A percentile compares a stretch with the other conserved stretches of the same genome.
Conservation (phyloP, 2,797 vertebrate species). For the Pteronotus mesoamericanus region DNA sequence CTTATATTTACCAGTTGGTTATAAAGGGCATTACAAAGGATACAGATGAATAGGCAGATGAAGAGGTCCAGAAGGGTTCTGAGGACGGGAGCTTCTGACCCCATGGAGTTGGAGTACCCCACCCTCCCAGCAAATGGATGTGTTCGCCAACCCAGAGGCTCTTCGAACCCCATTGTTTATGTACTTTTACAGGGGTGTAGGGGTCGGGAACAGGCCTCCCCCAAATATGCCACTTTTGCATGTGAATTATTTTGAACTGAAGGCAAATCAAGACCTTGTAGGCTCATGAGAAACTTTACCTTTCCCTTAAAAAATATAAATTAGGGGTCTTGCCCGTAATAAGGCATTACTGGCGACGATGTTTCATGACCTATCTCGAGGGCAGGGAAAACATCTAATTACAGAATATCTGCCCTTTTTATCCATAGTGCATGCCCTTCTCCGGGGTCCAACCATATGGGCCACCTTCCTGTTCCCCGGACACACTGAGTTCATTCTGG, state of each 20-base stretch:
- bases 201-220: background rate
- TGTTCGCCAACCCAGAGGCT: background rate
- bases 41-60: background rate
- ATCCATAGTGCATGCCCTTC: background rate
- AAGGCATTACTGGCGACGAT: background rate
- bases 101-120: background rate
- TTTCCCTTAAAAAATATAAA: background rate
- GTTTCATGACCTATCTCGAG: background rate
- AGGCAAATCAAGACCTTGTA: background rate
- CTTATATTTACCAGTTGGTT: background rate
- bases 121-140: background rate
- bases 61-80: background rate
- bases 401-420: too few species aligned
- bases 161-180: background rate
- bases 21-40: background rate
- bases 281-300: background rate
- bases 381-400: background rate
- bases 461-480: background rate
- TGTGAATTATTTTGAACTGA: background rate
- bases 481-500: background rate
- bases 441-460: fast-evolving
- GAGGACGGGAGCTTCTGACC: background rate
- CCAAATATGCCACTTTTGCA: background rate
- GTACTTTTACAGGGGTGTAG: background rate
- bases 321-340: background rate